These are phyloP conservation scores for Rhingia campestris DNA, from an alignment of 2,888 invertebrate genomes.

Conservation along the genomic window DNA sequence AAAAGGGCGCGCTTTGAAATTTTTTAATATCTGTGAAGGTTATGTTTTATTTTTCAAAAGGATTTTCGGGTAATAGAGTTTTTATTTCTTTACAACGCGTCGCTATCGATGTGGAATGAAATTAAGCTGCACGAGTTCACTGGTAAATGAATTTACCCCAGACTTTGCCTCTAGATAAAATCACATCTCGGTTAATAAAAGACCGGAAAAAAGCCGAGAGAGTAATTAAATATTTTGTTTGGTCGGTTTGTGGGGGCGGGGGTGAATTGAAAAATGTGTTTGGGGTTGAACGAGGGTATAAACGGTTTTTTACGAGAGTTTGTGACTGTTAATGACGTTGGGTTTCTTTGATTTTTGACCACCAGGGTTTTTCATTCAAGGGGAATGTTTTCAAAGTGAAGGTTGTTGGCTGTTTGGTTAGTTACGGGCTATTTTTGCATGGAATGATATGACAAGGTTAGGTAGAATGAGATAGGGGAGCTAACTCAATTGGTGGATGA, in stretches of 20 bases:
- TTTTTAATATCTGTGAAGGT: slow-evolving; percentile 42
- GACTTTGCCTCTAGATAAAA: slow-evolving; percentile 46
- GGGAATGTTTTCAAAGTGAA: background rate
- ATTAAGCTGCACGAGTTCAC: slow-evolving; percentile 22
- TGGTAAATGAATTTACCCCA: slow-evolving; percentile 27
- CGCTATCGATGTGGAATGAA: background rate
- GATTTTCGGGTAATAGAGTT: slow-evolving; percentile 16
- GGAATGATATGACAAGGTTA: too few relatives aligned
- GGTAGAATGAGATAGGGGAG: too few relatives aligned
- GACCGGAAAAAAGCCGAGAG: slow-evolving; percentile 37
- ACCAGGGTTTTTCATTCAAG: slow-evolving; percentile 1
- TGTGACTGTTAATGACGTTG: slow-evolving; percentile 46
- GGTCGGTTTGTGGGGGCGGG: background rate
- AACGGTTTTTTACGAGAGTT: slow-evolving; percentile 37
- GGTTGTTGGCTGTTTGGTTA: slow-evolving; percentile 4
- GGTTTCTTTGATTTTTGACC: slow-evolving; percentile 29
- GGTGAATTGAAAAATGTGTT: slow-evolving; percentile 14
- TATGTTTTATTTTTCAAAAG: background rate
- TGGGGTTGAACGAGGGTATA: slow-evolving; percentile 35
- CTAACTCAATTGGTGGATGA: too few relatives aligned
- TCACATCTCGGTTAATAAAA: slow-evolving; percentile 68
- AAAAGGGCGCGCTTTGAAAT: slow-evolving; percentile 1
- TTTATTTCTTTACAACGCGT: slow-evolving; percentile 26
- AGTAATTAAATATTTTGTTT: slow-evolving; percentile 61
- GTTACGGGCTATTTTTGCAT: background rate